A percentile compares a stretch with the other conserved stretches of the same genome.
Evolutionary conservation across 2,797 vertebrate genomes (phyloP).

Genomic region (Oreonectes daqikongensis): DNA sequence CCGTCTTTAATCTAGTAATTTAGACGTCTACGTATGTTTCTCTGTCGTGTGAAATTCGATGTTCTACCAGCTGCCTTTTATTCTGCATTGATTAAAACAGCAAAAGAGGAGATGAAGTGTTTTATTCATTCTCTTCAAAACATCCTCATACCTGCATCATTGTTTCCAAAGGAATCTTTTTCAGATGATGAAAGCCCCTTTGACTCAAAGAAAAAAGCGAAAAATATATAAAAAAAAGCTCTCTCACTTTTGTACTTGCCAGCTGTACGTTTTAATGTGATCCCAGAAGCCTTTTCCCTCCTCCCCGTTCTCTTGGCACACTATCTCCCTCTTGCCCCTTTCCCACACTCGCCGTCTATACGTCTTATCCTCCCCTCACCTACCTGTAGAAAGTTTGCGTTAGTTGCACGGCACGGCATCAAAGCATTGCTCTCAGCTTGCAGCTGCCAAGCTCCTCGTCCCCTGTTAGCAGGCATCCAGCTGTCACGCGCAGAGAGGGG

Average conservation of each 20-base stretch:
- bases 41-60: slow-evolving; percentile 29
- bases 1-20: slow-evolving; percentile 36
- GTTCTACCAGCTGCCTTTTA: slow-evolving; percentile 45
- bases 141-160: slow-evolving; percentile 71
- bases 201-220: slow-evolving; percentile 66
- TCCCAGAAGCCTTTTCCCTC: slow-evolving; percentile 72
- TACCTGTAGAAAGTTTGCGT: slow-evolving; percentile 86
- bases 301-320: slow-evolving; percentile 58
- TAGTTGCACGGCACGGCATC: slow-evolving; percentile 79
- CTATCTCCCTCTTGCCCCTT: slow-evolving; percentile 59
- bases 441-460: slow-evolving; percentile 91
- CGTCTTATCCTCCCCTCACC: slow-evolving; percentile 73
- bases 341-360: slow-evolving; percentile 59
- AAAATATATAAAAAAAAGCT: slow-evolving; percentile 49
- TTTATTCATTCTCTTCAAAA: slow-evolving; percentile 65
- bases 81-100: slow-evolving; percentile 55
- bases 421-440: slow-evolving; percentile 84
- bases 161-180: slow-evolving; percentile 66
- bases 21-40: slow-evolving; percentile 30
- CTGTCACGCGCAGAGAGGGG: slow-evolving; percentile 82
- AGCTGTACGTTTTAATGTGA: slow-evolving; percentile 80
- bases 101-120: slow-evolving; percentile 58
- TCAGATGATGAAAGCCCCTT: slow-evolving; percentile 73
- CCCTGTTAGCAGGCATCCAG: slow-evolving; percentile 86
- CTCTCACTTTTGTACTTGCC: slow-evolving; percentile 70